These are phyloP conservation scores for Hirundichthys speculiger DNA, from an alignment of 2,113 vertebrate genomes.

Conservation along the genomic window DNA sequence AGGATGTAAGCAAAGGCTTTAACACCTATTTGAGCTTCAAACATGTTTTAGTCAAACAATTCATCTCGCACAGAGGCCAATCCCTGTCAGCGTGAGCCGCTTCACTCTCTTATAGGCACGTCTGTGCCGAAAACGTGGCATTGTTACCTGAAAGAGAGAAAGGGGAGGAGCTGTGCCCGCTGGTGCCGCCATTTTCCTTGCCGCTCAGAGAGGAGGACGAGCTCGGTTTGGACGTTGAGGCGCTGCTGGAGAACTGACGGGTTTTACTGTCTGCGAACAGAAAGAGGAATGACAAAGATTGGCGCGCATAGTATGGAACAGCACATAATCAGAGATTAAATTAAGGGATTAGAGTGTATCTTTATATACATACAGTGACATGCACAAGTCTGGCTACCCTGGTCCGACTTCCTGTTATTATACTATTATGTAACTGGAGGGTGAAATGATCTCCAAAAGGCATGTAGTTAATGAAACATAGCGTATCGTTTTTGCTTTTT, in stretches of 20 bases:
- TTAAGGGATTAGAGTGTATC: too few species aligned
- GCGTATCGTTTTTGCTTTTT: too few species aligned
- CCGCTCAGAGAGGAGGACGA: slow-evolving; percentile 87
- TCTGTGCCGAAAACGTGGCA: background rate
- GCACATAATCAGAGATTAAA: background rate
- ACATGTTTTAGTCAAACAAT: too few species aligned
- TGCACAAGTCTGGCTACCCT: too few species aligned
- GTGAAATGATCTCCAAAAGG: too few species aligned
- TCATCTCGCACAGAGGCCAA: too few species aligned
- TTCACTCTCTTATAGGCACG: background rate
- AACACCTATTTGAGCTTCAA: too few species aligned
- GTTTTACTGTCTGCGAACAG: slow-evolving; percentile 89
- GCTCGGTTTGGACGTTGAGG: slow-evolving; percentile 88
- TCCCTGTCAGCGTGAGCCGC: background rate
- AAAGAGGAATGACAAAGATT: slow-evolving; percentile 11
- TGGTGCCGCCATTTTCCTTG: slow-evolving; percentile 89
- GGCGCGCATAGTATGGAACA: background rate
- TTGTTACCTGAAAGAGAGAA: slow-evolving; percentile 89
- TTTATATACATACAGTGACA: too few species aligned
- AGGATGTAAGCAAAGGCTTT: too few species aligned
- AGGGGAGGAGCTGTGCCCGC: slow-evolving; percentile 90
- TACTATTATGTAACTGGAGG: too few species aligned
- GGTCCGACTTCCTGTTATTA: too few species aligned
- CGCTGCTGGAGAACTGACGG: slow-evolving; percentile 87
- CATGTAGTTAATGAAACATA: too few species aligned